These are phyloP conservation scores for Siniperca obscura DNA, from an alignment of 2,797 vertebrate genomes.

Conservation along the genomic window DNA sequence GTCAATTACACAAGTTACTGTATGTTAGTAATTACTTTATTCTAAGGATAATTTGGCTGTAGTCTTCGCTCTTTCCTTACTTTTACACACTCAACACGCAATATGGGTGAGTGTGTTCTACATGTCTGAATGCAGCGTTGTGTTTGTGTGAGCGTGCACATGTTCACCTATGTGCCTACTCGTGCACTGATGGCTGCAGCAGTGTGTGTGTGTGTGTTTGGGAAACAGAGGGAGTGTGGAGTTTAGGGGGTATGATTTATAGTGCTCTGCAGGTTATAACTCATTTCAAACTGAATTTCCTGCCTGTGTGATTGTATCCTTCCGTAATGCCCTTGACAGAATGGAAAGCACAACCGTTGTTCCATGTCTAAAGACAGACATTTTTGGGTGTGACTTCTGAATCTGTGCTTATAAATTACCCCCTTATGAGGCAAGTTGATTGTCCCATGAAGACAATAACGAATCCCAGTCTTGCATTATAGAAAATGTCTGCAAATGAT, in stretches of 20 bases:
- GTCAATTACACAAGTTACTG: constrained; percentile 61
- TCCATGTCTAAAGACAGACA: constrained; percentile 81
- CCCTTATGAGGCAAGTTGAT: constrained; percentile 60
- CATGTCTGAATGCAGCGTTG: neutral
- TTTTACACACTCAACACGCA: constrained; percentile 19
- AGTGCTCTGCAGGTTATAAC: constrained; percentile 76
- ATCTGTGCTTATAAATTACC: constrained; percentile 77
- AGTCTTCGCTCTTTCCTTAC: constrained; percentile 8
- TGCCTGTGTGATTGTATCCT: constrained; percentile 77
- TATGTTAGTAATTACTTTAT: constrained; percentile 67
- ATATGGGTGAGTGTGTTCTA: constrained; percentile 10
- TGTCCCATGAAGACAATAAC: constrained; percentile 66
- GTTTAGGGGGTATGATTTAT: constrained; percentile 76
- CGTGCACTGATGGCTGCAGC: constrained; percentile 43
- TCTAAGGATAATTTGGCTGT: constrained; percentile 38
- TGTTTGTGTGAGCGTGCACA: constrained; percentile 35
- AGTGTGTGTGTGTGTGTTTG: constrained; percentile 28
- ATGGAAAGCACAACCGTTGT: constrained; percentile 79
- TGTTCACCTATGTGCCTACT: constrained; percentile 41
- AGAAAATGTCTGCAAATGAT: constrained; percentile 58
- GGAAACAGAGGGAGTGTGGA: constrained; percentile 46
- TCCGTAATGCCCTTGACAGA: constrained; percentile 82
- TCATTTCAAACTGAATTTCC: constrained; percentile 82
- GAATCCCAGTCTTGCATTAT: constrained; percentile 50
- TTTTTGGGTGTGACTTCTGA: constrained; percentile 74